These are phyloP conservation scores for Tursiops truncatus DNA, from an alignment of 2,113 vertebrate genomes.

Conservation along the genomic window DNA sequence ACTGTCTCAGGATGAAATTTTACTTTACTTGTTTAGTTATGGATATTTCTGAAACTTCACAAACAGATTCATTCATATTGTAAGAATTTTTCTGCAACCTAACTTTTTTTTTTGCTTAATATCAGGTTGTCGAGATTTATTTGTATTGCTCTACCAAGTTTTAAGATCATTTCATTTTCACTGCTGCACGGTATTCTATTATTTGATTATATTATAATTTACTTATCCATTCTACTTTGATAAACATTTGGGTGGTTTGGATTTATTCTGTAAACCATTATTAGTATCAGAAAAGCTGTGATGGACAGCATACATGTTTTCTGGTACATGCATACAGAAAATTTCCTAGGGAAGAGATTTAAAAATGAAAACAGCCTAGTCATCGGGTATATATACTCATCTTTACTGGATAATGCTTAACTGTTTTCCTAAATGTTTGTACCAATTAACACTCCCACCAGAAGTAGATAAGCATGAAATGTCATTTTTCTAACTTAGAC, in stretches of 20 bases:
- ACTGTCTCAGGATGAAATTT: conserved; percentile 5
- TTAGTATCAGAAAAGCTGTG: neutral
- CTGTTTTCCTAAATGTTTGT: neutral
- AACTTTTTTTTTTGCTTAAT: neutral
- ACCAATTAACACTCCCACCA: conserved; percentile 2
- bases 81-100: neutral
- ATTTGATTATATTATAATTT: neutral
- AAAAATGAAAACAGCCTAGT: neutral
- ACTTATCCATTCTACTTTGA: neutral
- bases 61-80: neutral
- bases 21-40: neutral
- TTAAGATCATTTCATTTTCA: neutral
- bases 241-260: neutral
- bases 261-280: neutral
- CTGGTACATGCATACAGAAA: too few species aligned
- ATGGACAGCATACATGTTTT: neutral
- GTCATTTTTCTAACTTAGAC: conserved; percentile 49
- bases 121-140: neutral
- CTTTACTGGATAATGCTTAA: neutral
- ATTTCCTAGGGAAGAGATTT: neutral
- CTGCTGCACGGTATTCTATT: neutral
- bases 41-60: neutral
- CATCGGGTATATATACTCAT: neutral
- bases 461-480: neutral
- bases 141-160: neutral